Percentiles rank a stretch among this genome's conserved stretches.
Evolutionary conservation across 2,797 vertebrate genomes (phyloP).

Genomic region (Microcaecilia unicolor): DNA sequence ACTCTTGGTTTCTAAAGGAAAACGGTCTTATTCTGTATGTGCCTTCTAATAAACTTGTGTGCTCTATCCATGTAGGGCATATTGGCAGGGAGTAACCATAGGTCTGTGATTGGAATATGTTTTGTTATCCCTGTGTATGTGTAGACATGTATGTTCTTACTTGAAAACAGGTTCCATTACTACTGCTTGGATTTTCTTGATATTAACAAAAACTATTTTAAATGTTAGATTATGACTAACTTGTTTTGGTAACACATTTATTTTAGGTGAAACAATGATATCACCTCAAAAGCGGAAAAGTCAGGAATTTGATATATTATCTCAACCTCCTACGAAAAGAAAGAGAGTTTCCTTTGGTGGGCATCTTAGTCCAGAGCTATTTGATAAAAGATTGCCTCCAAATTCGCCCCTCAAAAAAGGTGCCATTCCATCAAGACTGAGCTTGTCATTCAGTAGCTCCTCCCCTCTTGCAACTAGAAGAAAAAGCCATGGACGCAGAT

Average conservation of each 20-base stretch:
- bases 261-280: conserved; percentile 22
- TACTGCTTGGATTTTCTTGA: too few relatives aligned
- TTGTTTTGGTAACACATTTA: neutral
- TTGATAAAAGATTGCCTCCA: conserved; percentile 88
- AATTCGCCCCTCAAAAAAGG: conserved; percentile 81
- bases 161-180: too few relatives aligned
- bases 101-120: too few relatives aligned
- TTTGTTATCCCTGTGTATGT: too few relatives aligned
- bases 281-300: conserved; percentile 51
- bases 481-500: conserved; percentile 10
- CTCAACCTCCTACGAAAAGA: conserved; percentile 36
- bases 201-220: too few relatives aligned
- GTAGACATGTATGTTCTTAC: too few relatives aligned
- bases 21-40: too few relatives aligned
- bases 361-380: conserved; percentile 78
- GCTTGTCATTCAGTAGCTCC: conserved; percentile 30
- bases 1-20: too few relatives aligned
- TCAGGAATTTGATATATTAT: conserved; percentile 21
- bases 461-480: conserved; percentile 38
- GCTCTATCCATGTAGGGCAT: too few relatives aligned
- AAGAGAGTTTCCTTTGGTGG: conserved; percentile 89
- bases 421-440: conserved; percentile 59
- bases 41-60: too few relatives aligned
- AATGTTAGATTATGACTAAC: neutral
- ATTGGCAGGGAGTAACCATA: too few relatives aligned